These are phyloP conservation scores for Linepithema humile DNA, from an alignment of 1,140 invertebrate genomes.

Conservation along the genomic window DNA sequence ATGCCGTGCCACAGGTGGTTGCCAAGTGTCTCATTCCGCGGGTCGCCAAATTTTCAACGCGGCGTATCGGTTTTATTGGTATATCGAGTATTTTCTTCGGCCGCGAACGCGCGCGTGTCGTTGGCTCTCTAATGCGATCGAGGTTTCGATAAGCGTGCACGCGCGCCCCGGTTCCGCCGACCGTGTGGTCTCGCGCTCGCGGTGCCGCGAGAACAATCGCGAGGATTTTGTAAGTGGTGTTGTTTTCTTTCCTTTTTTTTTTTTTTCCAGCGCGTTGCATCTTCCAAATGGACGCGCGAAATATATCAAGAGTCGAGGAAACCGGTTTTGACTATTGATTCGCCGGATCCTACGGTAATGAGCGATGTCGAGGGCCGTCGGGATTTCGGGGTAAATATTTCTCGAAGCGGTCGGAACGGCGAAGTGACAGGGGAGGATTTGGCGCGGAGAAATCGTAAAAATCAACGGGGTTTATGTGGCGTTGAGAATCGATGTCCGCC, in stretches of 20 bases:
- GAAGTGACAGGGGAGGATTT: too few relatives aligned
- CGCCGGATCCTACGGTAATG: not conserved
- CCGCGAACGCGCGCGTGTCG: not conserved
- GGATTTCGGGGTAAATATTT: not conserved
- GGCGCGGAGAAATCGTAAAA: slow-evolving; percentile 26
- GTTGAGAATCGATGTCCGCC: slow-evolving; percentile 60
- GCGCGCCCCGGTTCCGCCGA: not conserved
- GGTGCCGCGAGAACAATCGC: not conserved
- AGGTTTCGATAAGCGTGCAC: too few relatives aligned
- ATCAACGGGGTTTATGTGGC: not conserved
- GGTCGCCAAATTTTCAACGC: slow-evolving; percentile 69
- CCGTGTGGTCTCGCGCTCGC: not conserved
- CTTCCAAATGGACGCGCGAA: not conserved
- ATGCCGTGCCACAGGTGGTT: slow-evolving; percentile 72
- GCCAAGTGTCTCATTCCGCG: slow-evolving; percentile 72
- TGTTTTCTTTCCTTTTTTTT: not conserved
- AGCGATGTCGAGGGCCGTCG: not conserved
- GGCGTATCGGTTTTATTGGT: slow-evolving; percentile 57
- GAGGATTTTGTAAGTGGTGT: not conserved
- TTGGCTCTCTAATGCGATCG: slow-evolving; percentile 20
- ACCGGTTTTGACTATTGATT: slow-evolving; percentile 4
- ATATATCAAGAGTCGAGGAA: not conserved
- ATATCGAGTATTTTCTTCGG: slow-evolving; percentile 61
- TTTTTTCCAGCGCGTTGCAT: too few relatives aligned
- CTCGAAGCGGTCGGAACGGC: not conserved